Evolutionary conservation across 2,888 invertebrate genomes (phyloP).

Genomic region (Lasioglossum morio): DNA sequence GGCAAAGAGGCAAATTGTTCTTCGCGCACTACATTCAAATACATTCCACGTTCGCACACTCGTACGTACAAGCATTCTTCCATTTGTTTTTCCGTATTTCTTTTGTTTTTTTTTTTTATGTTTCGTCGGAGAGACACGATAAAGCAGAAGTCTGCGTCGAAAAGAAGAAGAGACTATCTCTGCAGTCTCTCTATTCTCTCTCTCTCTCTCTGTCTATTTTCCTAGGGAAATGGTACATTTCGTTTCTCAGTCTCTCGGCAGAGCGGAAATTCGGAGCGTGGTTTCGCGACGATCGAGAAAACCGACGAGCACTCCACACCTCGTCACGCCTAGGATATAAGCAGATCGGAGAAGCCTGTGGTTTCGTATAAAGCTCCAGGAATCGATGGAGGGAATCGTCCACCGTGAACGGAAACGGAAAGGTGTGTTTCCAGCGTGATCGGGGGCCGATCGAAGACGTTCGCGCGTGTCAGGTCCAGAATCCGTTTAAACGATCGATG

Average conservation of each 20-base stretch:
- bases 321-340: not conserved
- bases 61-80: not conserved
- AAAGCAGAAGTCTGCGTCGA: not conserved
- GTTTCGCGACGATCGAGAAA: not conserved
- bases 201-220: not conserved
- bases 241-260: not conserved
- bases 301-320: not conserved
- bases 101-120: not conserved
- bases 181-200: not conserved
- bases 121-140: not conserved
- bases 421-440: not conserved
- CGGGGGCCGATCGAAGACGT: conserved; percentile 2
- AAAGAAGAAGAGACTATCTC: not conserved
- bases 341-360: not conserved
- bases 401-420: not conserved
- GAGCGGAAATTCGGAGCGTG: not conserved
- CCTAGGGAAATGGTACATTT: not conserved
- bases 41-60: conserved; percentile 43
- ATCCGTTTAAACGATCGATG: conserved; percentile 1
- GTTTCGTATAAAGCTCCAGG: not conserved
- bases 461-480: conserved; percentile 17
- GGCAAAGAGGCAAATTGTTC: conserved; percentile 20
- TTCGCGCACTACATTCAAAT: conserved; percentile 49
- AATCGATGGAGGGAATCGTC: not conserved
- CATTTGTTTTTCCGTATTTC: not conserved